phyloP scores from a whole-genome alignment of 2,113 vertebrate species.

The Thryonomys swinderianus region DNA sequence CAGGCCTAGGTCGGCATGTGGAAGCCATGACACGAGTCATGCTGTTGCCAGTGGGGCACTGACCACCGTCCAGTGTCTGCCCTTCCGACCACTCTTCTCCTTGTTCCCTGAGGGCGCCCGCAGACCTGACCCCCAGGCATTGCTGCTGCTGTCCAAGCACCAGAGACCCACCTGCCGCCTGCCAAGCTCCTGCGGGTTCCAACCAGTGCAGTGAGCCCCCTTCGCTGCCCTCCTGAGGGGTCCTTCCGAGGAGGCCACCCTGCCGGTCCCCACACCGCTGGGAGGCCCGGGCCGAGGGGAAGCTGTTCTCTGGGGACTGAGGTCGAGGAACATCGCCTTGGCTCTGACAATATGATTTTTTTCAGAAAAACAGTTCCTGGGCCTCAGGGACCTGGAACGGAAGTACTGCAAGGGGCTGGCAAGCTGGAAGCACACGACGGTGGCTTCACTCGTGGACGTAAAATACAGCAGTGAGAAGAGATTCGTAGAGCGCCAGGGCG shows the following conservation, averaged over 20 bases:
- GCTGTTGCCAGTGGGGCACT: background rate
- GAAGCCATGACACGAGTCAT: background rate
- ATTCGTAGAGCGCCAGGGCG: constrained; percentile 22
- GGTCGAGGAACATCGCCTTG: background rate
- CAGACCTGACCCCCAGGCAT: too few species aligned
- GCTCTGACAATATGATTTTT: constrained; percentile 64
- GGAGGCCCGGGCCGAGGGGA: too few species aligned
- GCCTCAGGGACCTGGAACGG: constrained; percentile 75
- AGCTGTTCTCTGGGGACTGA: background rate
- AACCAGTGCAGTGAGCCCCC: background rate
- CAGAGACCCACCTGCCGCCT: background rate
- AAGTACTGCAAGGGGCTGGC: constrained; percentile 70
- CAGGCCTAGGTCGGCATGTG: background rate
- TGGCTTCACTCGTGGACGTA: background rate
- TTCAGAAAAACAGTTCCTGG: constrained; percentile 76
- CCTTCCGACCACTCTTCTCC: background rate
- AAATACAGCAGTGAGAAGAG: constrained; percentile 54
- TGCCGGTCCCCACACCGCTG: background rate
- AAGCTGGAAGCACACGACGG: background rate
- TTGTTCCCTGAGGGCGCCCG: background rate
- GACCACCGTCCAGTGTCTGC: background rate
- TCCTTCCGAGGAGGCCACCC: background rate
- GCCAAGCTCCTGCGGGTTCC: accelerated
- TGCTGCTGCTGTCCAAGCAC: background rate
- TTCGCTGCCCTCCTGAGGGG: background rate